These are phyloP conservation scores for Poeciliopsis retropinna DNA, from an alignment of 2,113 vertebrate species.

Conservation along the genomic window DNA sequence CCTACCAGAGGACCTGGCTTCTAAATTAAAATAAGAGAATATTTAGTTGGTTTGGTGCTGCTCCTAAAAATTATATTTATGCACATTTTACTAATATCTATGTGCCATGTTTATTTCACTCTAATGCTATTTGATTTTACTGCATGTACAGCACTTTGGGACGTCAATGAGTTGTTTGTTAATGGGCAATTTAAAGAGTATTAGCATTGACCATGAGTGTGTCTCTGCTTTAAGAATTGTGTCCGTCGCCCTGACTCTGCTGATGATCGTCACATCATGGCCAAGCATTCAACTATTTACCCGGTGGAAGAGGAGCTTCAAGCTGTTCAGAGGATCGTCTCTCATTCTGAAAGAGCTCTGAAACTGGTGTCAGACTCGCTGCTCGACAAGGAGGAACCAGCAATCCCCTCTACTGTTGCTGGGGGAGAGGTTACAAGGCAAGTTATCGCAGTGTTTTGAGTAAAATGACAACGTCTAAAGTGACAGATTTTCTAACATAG, in stretches of 20 bases:
- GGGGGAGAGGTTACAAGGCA: constrained; percentile 68
- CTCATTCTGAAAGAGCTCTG: constrained; percentile 83
- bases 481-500: neutral
- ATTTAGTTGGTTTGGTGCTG: too few relatives aligned
- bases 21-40: too few relatives aligned
- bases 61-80: too few relatives aligned
- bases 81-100: too few relatives aligned
- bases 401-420: constrained; percentile 5
- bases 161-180: neutral
- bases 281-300: constrained; percentile 84
- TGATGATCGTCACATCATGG: constrained; percentile 85
- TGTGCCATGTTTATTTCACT: too few relatives aligned
- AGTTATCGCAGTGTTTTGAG: constrained; percentile 1
- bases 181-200: neutral
- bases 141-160: neutral
- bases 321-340: constrained; percentile 84
- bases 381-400: constrained; percentile 68
- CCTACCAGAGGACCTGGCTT: too few relatives aligned
- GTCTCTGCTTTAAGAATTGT: constrained; percentile 57
- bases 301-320: constrained; percentile 84
- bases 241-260: constrained; percentile 77
- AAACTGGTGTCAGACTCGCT: constrained; percentile 85
- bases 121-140: neutral
- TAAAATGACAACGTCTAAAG: neutral
- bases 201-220: neutral